Evolutionary conservation across 2,113 vertebrate genomes (phyloP), one percentile per base, ranked within the genome.

Genomic region (Corydoras sp.): DNA sequence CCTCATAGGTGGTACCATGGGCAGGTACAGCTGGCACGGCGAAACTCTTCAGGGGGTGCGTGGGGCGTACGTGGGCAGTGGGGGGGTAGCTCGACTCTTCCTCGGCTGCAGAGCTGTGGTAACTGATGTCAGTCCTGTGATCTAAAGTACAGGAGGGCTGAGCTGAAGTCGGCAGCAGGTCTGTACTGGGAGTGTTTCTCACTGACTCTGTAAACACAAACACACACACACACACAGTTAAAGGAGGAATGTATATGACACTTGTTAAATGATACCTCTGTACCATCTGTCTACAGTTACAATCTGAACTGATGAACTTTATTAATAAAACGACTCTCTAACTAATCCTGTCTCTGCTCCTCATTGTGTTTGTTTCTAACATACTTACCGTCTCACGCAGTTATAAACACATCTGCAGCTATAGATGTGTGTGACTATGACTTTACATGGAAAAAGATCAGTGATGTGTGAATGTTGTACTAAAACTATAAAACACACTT

Each of bases 41-140:
- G 0, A 99, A 99, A 85, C 97, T 98, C 90, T 98, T 98, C 69
- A 99, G 83, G 0, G 97, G 95, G 85, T 97, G 96, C 0, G 95
- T 92, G 51, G 97, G 92, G 67, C 93, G 89, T 51, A 98, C 84
- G 0, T 96, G 96, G 32, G 93, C 94, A 0, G 90, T 94, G 18
- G 81, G 95, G 61, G 90, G 92, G 67, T 92, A 95, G 78, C 90
- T 88, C 0, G 91, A 81, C 31, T 98, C 96, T 67, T 98, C 97
- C 75, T 99, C 95, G 0, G 92, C 88, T 3, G 91, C 86, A 5
- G 88, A 92, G 68, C 92, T 88, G 80, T 95, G 85, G 77, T 95
- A 97, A 18, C 93, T 89, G 49, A 92, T 86, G 65, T 98, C 97
- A 0, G 93, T 86, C 60, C 97, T 95, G 76, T 92, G 93, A 61